These are phyloP conservation scores for Drosophila neocordata DNA, from an alignment of 1,140 invertebrate genomes.

Conservation along the genomic window DNA sequence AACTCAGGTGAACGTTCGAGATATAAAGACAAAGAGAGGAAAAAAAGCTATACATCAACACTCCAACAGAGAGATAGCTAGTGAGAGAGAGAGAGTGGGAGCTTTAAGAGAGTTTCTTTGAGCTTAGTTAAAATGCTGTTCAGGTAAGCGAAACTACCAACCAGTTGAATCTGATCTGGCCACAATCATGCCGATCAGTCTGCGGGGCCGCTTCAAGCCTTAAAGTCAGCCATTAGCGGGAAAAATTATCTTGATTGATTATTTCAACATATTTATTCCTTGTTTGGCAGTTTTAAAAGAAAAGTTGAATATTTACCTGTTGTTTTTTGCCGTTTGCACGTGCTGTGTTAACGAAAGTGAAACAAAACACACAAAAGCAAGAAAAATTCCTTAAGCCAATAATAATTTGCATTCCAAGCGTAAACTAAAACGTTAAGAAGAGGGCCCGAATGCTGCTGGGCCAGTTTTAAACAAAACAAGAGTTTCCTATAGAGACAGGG, in stretches of 20 bases:
- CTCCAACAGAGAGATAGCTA: background rate
- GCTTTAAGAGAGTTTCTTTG: constrained; percentile 48
- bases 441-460: constrained; percentile 34
- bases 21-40: background rate
- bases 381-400: constrained; percentile 28
- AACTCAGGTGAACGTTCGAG: constrained; percentile 14
- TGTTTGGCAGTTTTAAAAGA: constrained; percentile 9
- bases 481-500: background rate
- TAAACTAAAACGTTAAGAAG: background rate
- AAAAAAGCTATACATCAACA: background rate
- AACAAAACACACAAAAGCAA: constrained; percentile 10
- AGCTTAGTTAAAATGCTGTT: constrained; percentile 65
- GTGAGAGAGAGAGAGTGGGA: constrained; percentile 26
- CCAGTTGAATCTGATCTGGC: background rate
- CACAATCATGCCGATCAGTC: constrained; percentile 47
- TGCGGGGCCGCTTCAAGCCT: constrained; percentile 57
- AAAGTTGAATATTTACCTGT: constrained; percentile 3
- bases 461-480: constrained; percentile 28
- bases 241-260: constrained; percentile 11
- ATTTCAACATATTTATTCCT: background rate
- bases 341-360: background rate
- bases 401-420: constrained; percentile 39
- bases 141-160: constrained; percentile 42
- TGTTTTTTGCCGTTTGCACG: background rate
- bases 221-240: constrained; percentile 38